Evolutionary conservation across 1,140 invertebrate genomes (phyloP).

Genomic region (Magallana angulata): DNA sequence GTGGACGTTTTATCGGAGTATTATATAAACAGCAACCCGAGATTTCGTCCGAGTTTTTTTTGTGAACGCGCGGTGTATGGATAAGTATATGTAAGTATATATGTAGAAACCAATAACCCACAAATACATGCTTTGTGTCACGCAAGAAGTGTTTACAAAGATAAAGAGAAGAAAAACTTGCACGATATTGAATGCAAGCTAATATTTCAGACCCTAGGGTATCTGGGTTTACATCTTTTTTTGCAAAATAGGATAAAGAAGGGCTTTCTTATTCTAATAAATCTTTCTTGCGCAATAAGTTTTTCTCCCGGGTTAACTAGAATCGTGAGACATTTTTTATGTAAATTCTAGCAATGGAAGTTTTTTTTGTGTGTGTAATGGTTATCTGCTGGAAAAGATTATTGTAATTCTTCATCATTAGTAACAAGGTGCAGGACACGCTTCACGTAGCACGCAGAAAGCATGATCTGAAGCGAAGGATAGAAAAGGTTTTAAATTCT

Average conservation of each 20-base stretch:
- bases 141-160: conserved; percentile 14
- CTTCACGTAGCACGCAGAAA: neutral
- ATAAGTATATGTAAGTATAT: conserved; percentile 12
- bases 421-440: neutral
- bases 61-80: neutral
- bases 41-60: neutral
- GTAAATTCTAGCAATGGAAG: conserved; percentile 14
- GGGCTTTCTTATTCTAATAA: neutral
- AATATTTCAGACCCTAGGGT: conserved; percentile 24
- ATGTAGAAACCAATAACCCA: conserved; percentile 1
- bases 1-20: neutral
- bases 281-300: conserved; percentile 14
- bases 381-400: neutral
- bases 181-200: neutral
- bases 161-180: conserved; percentile 10
- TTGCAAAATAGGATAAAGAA: neutral
- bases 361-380: neutral
- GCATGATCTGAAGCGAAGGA: no score
- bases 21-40: neutral
- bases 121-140: conserved; percentile 20
- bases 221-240: conserved; percentile 8
- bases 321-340: neutral
- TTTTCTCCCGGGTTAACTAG: conserved; percentile 4
- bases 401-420: conserved; percentile 26
- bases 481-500: no score